Evolutionary conservation across 2,113 vertebrate genomes (phyloP).

Genomic region (Glaucomys volans): DNA sequence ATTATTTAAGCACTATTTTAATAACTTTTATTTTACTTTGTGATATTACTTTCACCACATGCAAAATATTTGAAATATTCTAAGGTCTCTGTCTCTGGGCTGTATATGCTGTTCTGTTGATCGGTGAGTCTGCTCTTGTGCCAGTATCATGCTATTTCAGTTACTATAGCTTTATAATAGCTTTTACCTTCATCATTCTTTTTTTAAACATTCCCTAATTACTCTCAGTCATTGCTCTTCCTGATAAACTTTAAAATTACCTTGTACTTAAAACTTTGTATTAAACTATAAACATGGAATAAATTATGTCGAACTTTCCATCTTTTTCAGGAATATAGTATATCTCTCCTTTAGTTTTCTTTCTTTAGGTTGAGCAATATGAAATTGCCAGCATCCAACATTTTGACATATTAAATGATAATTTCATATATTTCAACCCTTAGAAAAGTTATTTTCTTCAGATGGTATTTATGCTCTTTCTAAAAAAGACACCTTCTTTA

Average conservation of each 20-base stretch:
- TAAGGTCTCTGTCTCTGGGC: not conserved
- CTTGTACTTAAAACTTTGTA: not conserved
- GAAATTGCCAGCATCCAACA: not conserved
- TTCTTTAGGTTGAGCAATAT: slow-evolving; percentile 28
- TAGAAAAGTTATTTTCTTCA: slow-evolving; percentile 37
- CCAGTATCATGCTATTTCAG: not conserved
- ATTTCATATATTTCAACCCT: slow-evolving; percentile 26
- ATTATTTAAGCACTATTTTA: slow-evolving; percentile 23
- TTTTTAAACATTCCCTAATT: not conserved
- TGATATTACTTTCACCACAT: not conserved
- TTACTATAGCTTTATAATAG: not conserved
- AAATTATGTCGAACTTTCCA: not conserved
- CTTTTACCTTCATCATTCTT: not conserved
- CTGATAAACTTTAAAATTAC: slow-evolving; percentile 33
- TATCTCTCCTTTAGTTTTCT: slow-evolving; percentile 40
- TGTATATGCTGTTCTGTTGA: not conserved
- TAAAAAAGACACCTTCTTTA: not conserved
- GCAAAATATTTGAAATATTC: not conserved
- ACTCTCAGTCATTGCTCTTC: not conserved
- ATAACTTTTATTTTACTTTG: slow-evolving; percentile 20
- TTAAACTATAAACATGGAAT: not conserved
- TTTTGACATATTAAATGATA: not conserved
- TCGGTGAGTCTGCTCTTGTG: not conserved
- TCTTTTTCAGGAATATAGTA: slow-evolving; percentile 10
- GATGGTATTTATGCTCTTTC: slow-evolving; percentile 9